A percentile compares a stretch with the other conserved stretches of the same genome.
These are phyloP conservation scores for Molorchus minor DNA, from an alignment of 2,888 invertebrate genomes.

Conservation along the genomic window DNA sequence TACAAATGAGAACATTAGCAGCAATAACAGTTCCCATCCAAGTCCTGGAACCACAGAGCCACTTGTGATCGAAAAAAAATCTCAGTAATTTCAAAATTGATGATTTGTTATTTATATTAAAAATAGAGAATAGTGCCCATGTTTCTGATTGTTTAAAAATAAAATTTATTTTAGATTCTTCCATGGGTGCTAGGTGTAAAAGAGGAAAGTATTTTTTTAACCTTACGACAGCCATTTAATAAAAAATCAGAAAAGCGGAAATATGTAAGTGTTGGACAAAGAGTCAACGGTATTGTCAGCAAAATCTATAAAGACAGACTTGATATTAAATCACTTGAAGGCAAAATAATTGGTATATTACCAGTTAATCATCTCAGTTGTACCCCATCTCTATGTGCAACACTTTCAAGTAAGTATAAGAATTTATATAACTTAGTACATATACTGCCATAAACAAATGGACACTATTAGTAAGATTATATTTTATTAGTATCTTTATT, in stretches of 20 bases:
- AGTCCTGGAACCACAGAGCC: no score
- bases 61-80: not conserved
- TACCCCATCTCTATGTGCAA: slow-evolving; percentile 54
- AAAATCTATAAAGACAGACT: slow-evolving; percentile 55
- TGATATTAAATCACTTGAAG: slow-evolving; percentile 55
- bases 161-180: slow-evolving; percentile 67
- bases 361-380: slow-evolving; percentile 59
- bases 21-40: no score
- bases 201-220: slow-evolving; percentile 62
- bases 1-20: no score
- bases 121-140: no score
- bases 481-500: slow-evolving; percentile 29
- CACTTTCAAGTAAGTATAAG: slow-evolving; percentile 50
- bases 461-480: slow-evolving; percentile 4
- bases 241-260: slow-evolving; percentile 45
- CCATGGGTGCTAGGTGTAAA: slow-evolving; percentile 63
- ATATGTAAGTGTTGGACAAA: slow-evolving; percentile 59
- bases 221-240: slow-evolving; percentile 53
- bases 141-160: no score
- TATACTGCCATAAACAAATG: slow-evolving; percentile 11
- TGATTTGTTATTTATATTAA: no score
- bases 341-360: slow-evolving; percentile 55
- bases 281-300: slow-evolving; percentile 60
- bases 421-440: not conserved
- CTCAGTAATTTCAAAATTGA: slow-evolving; percentile 1